Evolutionary conservation across 2,113 vertebrate species (phyloP).

Genomic region (Oryzias javanicus): DNA sequence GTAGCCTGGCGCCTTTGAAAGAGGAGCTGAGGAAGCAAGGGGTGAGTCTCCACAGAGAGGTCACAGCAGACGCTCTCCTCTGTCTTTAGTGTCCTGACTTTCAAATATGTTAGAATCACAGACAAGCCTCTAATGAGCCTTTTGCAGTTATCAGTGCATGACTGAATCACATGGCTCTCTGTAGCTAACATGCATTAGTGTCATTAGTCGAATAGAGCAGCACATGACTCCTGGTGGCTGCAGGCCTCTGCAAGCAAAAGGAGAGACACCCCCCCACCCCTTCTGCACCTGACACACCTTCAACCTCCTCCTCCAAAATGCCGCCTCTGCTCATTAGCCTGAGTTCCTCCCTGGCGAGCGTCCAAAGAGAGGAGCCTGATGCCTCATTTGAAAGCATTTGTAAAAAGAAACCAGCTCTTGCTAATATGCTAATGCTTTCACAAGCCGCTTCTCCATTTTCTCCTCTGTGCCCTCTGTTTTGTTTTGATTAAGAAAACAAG

Average conservation of each 20-base stretch:
- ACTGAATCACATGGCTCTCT: slow-evolving; percentile 25
- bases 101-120: slow-evolving; percentile 30
- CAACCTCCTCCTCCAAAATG: slow-evolving; percentile 23
- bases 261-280: background rate
- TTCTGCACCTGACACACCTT: slow-evolving; percentile 22
- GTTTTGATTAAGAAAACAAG: slow-evolving; percentile 43
- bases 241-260: slow-evolving; percentile 11
- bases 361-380: slow-evolving; percentile 46
- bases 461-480: slow-evolving; percentile 10
- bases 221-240: slow-evolving; percentile 48
- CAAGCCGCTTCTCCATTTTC: slow-evolving; percentile 15
- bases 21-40: slow-evolving; percentile 94
- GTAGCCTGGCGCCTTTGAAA: slow-evolving; percentile 93
- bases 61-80: too few relatives aligned
- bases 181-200: slow-evolving; percentile 52
- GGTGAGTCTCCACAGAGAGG: slow-evolving; percentile 74
- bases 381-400: slow-evolving; percentile 28
- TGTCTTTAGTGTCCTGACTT: background rate
- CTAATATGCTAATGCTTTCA: slow-evolving; percentile 70
- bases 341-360: slow-evolving; percentile 54
- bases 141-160: slow-evolving; percentile 40
- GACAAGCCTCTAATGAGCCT: slow-evolving; percentile 29
- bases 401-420: slow-evolving; percentile 52
- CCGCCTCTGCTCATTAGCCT: slow-evolving; percentile 61
- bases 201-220: slow-evolving; percentile 44